Percentiles rank a stretch among this genome's conserved stretches.
These are phyloP conservation scores for Limnodromus scolopaceus DNA, from an alignment of 2,797 vertebrate species.

Conservation along the genomic window DNA sequence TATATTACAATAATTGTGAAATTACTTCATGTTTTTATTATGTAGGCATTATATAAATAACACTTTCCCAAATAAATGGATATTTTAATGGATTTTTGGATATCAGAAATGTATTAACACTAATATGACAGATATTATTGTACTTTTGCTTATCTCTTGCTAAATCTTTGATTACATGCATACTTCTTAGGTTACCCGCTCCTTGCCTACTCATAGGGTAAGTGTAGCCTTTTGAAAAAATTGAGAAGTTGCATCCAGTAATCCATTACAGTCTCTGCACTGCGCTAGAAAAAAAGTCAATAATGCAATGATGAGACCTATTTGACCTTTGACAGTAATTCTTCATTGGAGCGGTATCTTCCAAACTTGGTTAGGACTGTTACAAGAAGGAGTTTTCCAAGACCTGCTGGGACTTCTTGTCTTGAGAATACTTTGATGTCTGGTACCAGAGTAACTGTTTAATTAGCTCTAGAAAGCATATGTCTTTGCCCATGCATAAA, in stretches of 20 bases:
- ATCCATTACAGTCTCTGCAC: not conserved
- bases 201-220: not conserved
- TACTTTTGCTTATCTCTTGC: not conserved
- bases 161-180: not conserved
- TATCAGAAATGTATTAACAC: not conserved
- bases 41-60: not conserved
- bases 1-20: not conserved
- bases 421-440: not conserved
- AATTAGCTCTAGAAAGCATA: not conserved
- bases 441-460: not conserved
- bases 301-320: not conserved
- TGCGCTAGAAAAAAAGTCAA: not conserved
- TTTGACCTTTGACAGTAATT: not conserved
- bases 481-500: not conserved
- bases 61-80: not conserved
- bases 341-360: not conserved
- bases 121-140: not conserved
- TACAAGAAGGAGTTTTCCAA: not conserved
- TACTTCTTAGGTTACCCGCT: not conserved
- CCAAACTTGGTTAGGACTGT: not conserved
- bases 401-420: not conserved
- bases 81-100: not conserved
- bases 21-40: not conserved
- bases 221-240: not conserved
- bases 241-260: not conserved